phyloP scores from a whole-genome alignment of 2,888 invertebrate genomes.

The Malacosoma neustria region DNA sequence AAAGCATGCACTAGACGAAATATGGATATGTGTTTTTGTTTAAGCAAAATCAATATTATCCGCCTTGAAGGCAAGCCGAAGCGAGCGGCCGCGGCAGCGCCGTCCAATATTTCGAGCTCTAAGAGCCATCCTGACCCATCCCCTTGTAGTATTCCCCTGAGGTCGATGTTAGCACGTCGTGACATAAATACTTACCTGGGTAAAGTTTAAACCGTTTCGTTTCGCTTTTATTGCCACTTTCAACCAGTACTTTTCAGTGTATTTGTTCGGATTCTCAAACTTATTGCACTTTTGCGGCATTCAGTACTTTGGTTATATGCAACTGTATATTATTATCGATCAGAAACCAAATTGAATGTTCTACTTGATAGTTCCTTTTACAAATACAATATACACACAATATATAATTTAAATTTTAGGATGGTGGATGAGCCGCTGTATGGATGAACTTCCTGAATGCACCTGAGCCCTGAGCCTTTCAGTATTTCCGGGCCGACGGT shows the following conservation, averaged over 20 bases:
- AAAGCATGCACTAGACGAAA: slow-evolving; percentile 18
- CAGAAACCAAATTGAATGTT: no score
- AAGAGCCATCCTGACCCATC: slow-evolving; percentile 42
- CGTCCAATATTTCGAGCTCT: slow-evolving; percentile 15
- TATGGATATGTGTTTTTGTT: slow-evolving; percentile 23
- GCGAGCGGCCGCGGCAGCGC: slow-evolving; percentile 5
- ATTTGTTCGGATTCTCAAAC: slow-evolving; percentile 25
- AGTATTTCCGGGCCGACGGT: no score
- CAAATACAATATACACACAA: no score
- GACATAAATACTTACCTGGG: slow-evolving; percentile 60
- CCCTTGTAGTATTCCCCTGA: slow-evolving; percentile 42
- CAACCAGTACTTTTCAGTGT: slow-evolving; percentile 21
- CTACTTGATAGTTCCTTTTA: no score
- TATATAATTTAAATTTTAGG: no score
- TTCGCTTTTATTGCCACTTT: slow-evolving; percentile 42
- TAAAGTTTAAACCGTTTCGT: slow-evolving; percentile 51
- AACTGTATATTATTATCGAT: no score
- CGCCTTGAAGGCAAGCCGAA: slow-evolving; percentile 34
- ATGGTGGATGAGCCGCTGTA: no score
- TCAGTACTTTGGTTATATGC: no score
- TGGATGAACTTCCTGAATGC: no score
- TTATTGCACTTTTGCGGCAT: slow-evolving; percentile 16
- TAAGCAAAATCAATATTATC: slow-evolving; percentile 45
- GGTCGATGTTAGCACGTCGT: slow-evolving; percentile 51
- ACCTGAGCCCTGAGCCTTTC: no score